Percentiles rank a stretch among this genome's conserved stretches.
phyloP scores from a whole-genome alignment of 1,140 invertebrate genomes.

The Saccostrea cuccullata region DNA sequence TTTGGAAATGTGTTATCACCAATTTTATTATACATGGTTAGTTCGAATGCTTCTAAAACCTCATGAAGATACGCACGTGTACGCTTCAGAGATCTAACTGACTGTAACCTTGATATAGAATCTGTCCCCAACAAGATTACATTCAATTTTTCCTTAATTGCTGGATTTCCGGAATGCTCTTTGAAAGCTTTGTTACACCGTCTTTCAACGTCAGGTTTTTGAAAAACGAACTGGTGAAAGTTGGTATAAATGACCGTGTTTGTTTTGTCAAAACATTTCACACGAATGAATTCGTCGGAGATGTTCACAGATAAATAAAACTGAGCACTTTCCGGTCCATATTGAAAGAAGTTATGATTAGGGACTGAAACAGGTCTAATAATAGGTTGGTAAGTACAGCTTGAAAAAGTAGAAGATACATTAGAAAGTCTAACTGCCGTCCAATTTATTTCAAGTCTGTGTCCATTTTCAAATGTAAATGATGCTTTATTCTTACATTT shows the following conservation, averaged over 20 bases:
- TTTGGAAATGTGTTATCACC: slow-evolving; percentile 78
- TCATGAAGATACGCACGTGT: slow-evolving; percentile 82
- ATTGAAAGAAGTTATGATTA: slow-evolving; percentile 57
- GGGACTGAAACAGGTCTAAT: slow-evolving; percentile 61
- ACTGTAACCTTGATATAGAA: slow-evolving; percentile 90
- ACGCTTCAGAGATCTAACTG: slow-evolving; percentile 88
- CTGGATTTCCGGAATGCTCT: slow-evolving; percentile 8
- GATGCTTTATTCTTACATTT: slow-evolving; percentile 79
- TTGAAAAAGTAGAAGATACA: slow-evolving; percentile 66
- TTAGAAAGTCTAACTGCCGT: slow-evolving; percentile 60
- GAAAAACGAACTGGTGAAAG: slow-evolving; percentile 78
- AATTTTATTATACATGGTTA: slow-evolving; percentile 76
- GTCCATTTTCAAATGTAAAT: slow-evolving; percentile 72
- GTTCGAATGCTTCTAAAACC: slow-evolving; percentile 70
- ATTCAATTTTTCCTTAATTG: slow-evolving; percentile 68
- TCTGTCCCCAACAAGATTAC: slow-evolving; percentile 91
- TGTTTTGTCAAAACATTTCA: slow-evolving; percentile 68
- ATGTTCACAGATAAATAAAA: slow-evolving; percentile 54
- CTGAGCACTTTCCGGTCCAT: slow-evolving; percentile 36
- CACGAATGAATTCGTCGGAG: slow-evolving; percentile 70
- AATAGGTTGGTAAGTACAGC: slow-evolving; percentile 73
- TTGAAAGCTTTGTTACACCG: slow-evolving; percentile 53
- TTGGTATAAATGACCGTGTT: slow-evolving; percentile 75
- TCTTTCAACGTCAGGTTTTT: slow-evolving; percentile 72
- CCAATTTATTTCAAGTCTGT: slow-evolving; percentile 65